Conservation (phyloP, 2,888 invertebrate species). For the Sphaerolaimus hirsutus region DNA sequence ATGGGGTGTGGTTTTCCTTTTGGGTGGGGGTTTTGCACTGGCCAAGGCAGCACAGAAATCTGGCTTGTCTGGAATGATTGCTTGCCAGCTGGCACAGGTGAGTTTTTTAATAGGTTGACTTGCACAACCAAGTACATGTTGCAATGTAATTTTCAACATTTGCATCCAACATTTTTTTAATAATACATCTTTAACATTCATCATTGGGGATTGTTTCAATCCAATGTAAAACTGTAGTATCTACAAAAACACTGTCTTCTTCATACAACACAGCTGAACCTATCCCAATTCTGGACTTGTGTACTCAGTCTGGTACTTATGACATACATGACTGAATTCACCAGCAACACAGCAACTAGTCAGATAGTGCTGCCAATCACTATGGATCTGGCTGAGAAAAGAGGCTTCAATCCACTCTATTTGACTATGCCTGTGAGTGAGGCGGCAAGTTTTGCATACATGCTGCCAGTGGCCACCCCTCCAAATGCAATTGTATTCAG, state of each 20-base stretch:
- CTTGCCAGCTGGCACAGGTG: not conserved
- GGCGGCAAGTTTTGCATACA: conserved; percentile 1
- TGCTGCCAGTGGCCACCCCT: conserved; percentile 7
- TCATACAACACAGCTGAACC: not conserved
- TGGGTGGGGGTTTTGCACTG: not conserved
- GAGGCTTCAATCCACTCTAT: conserved; percentile 3
- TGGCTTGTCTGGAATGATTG: not conserved
- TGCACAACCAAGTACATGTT: too few species aligned
- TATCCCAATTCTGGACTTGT: not conserved
- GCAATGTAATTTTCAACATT: too few species aligned
- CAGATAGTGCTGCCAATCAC: conserved; percentile 1
- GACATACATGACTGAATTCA: conserved; percentile 1
- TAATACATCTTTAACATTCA: too few species aligned
- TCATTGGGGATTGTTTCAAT: too few species aligned
- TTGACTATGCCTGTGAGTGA: conserved; percentile 1
- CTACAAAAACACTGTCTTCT: too few species aligned
- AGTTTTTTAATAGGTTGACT: too few species aligned
- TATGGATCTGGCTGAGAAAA: conserved; percentile 1
- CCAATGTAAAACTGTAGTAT: too few species aligned
- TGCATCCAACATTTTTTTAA: too few species aligned
- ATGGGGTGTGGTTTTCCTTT: not conserved
- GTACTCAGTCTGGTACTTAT: not conserved
- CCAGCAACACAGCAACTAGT: not conserved
- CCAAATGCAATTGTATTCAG: conserved; percentile 8
- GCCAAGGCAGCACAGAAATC: not conserved